Base-by-base conservation (phyloP, 2,888 invertebrate genomes). In the Rotaria macrura region DNA sequence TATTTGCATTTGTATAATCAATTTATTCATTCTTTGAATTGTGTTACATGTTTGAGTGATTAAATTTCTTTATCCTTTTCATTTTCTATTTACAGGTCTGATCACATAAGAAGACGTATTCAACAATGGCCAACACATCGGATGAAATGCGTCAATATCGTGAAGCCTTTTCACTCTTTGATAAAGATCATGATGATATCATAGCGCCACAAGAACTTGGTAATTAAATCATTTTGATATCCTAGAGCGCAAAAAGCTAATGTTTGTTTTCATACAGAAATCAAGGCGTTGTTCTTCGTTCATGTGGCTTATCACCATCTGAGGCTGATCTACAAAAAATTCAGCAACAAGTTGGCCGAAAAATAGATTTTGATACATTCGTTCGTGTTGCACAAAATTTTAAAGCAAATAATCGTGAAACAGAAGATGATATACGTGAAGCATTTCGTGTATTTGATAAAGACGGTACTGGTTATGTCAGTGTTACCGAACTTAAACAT, bases 381-480 rank as follows among this genome's bases (percentile, higher is more conserved):
- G 79, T 79, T 23, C 23, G n/a, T 25, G 43, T 79, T 23, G 79
- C 79, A 43, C 40, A 79, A 43, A n/a, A 79, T 79, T 79, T 79
- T n/a, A 79, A 43, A 79, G 43, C 40, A 79, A 79, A 43, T 23
- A 38, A 79, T 79, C 40, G n/a, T 25, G 79, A 79, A 79, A 79
- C 79, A 40, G 79, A 79, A 38, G 79, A 79, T 43, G 79, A 79
- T 79, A 79, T 79, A 43, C 79, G 79, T 79, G 79, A 79, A 79
- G 79, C 79, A n/a, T 79, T 79, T 79, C 79, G 79, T 17, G 79
- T 79, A 9, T 79, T 79, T n/a, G 79, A 79, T 25, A 79, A 79
- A 79, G 79, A 79, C 43, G 79, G 79, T 25, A 79, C 79, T 9
- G 79, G 79, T 79, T 79, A 79, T 79, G 79, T 79, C 6, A 43